A percentile compares a stretch with the other conserved stretches of the same genome.
These are phyloP conservation scores for Aleiodes alternator DNA, from an alignment of 2,888 invertebrate species.

Conservation along the genomic window DNA sequence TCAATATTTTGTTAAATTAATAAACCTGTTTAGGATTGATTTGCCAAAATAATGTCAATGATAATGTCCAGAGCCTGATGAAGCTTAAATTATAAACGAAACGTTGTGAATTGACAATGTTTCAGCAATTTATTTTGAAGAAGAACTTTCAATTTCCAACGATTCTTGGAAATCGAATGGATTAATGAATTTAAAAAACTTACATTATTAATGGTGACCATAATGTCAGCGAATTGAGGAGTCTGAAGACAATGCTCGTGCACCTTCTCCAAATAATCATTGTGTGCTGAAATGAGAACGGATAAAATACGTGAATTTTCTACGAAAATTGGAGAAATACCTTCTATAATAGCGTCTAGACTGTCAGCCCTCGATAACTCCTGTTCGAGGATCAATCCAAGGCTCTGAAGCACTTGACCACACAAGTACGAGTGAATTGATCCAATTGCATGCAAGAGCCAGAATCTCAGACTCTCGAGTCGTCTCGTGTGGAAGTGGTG, in stretches of 20 bases:
- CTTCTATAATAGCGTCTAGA: slow-evolving; percentile 69
- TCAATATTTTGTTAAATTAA: too few species aligned
- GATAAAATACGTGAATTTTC: background rate
- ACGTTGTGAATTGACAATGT: too few species aligned
- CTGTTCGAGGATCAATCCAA: slow-evolving; percentile 69
- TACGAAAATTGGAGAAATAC: slow-evolving; percentile 52
- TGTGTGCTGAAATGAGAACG: slow-evolving; percentile 65
- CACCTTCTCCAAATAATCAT: slow-evolving; percentile 70
- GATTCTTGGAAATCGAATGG: too few species aligned
- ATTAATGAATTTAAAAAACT: slow-evolving; percentile 37
- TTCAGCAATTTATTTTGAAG: too few species aligned
- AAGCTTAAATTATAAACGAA: too few species aligned
- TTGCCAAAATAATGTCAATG: too few species aligned
- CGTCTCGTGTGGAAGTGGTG: slow-evolving; percentile 73
- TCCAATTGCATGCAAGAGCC: slow-evolving; percentile 77
- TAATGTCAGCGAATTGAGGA: slow-evolving; percentile 66
- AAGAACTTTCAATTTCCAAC: too few species aligned
- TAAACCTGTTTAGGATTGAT: too few species aligned
- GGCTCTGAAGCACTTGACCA: slow-evolving; percentile 75
- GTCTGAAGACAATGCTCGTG: slow-evolving; percentile 72
- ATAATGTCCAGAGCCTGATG: too few species aligned
- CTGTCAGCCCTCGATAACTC: slow-evolving; percentile 66
- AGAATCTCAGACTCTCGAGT: slow-evolving; percentile 77
- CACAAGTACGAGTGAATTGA: slow-evolving; percentile 77
- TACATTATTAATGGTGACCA: slow-evolving; percentile 70